Evolutionary conservation across 2,797 vertebrate species (phyloP).

Genomic region (Vespertilio murinus): DNA sequence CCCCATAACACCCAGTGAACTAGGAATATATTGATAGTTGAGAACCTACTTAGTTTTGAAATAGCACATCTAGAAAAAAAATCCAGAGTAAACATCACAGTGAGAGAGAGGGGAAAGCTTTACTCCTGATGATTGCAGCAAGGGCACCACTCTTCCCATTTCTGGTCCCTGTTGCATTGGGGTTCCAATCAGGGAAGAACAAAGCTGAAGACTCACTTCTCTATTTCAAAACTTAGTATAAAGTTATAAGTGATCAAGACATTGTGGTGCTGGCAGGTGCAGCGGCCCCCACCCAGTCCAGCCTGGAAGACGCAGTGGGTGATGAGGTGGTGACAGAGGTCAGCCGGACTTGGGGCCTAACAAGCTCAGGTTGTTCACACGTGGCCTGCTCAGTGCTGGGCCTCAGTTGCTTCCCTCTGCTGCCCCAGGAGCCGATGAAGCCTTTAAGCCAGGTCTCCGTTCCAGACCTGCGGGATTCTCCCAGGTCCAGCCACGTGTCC

Average conservation of each 20-base stretch:
- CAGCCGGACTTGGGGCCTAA: not conserved
- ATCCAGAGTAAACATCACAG: not conserved
- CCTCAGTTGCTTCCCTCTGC: conserved; percentile 30
- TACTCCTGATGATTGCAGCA: not conserved
- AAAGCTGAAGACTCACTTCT: not conserved
- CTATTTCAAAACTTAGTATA: not conserved
- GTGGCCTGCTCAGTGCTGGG: conserved; percentile 68
- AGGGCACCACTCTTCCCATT: not conserved
- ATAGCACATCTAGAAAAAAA: not conserved
- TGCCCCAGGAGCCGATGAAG: conserved; percentile 56
- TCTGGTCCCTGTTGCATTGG: not conserved
- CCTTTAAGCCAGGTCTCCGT: conserved; percentile 1
- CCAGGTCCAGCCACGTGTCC: conserved; percentile 29
- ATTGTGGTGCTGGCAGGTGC: not conserved
- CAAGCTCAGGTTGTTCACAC: not conserved
- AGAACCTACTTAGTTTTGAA: not conserved
- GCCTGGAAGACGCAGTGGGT: not conserved
- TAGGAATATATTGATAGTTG: not conserved
- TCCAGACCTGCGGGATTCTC: not conserved
- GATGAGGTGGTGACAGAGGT: not conserved
- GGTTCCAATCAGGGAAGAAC: not conserved
- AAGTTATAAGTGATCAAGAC: not conserved
- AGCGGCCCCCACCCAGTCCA: not conserved
- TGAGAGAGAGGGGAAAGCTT: not conserved
- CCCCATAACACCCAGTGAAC: not conserved